These are phyloP conservation scores for Phyllostomus hastatus DNA, from an alignment of 2,113 vertebrate genomes.

Conservation along the genomic window DNA sequence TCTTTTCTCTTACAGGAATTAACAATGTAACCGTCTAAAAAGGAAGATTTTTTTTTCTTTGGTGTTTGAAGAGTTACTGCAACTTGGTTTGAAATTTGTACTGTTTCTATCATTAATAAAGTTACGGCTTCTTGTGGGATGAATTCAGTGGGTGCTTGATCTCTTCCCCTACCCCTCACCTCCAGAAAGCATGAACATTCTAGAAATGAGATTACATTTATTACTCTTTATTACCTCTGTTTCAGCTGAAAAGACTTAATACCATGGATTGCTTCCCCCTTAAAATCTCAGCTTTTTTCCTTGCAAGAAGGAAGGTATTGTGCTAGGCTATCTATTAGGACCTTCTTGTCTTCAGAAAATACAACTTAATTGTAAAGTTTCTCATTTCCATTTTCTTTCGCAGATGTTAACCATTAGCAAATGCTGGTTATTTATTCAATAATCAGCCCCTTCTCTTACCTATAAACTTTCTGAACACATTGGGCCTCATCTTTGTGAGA, in stretches of 20 bases:
- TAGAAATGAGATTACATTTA: not conserved
- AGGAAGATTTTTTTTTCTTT: conserved; percentile 54
- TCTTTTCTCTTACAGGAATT: conserved; percentile 87
- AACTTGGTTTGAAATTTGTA: conserved; percentile 94
- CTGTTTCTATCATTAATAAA: conserved; percentile 99
- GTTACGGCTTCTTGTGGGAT: conserved; percentile 92
- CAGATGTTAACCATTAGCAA: not conserved
- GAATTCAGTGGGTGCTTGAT: conserved; percentile 56
- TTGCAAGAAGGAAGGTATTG: not conserved
- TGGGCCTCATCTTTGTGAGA: not conserved
- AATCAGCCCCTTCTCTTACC: not conserved
- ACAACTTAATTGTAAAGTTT: not conserved
- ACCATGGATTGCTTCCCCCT: not conserved
- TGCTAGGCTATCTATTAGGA: not conserved
- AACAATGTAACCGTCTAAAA: conserved; percentile 92
- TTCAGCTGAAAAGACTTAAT: conserved; percentile 4
- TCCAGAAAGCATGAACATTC: not conserved
- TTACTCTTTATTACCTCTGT: not conserved
- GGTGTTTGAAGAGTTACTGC: conserved; percentile 84
- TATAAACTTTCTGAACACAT: not conserved
- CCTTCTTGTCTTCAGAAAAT: not conserved
- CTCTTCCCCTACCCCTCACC: fast-evolving
- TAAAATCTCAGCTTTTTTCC: not conserved
- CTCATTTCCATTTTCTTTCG: not conserved
- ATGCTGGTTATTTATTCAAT: not conserved